Conservation (phyloP, 1,140 invertebrate species). For the Drosophila mayri region DNA sequence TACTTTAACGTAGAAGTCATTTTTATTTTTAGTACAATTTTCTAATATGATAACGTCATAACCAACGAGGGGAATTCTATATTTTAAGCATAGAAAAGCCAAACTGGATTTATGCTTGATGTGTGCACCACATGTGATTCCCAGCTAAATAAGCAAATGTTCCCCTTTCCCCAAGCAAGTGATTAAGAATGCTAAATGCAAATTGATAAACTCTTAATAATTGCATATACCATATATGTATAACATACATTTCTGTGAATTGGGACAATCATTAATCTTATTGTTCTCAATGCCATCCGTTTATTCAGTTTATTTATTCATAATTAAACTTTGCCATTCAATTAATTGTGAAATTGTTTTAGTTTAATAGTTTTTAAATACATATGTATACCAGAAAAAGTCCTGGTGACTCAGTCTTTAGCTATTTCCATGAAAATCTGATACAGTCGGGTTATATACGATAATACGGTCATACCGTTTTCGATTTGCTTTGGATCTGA, state of each 20-base stretch:
- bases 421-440: conserved; percentile 1
- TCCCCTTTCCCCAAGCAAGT: neutral
- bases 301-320: conserved; percentile 16
- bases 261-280: conserved; percentile 22
- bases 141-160: neutral
- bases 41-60: neutral
- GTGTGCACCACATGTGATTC: conserved; percentile 1
- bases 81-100: conserved; percentile 2
- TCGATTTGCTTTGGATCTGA: conserved; percentile 20
- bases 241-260: conserved; percentile 30
- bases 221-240: neutral
- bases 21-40: neutral
- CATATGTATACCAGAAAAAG: neutral
- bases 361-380: no score
- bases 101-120: conserved; percentile 7
- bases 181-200: conserved; percentile 10
- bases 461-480: conserved; percentile 18
- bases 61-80: neutral
- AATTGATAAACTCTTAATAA: conserved; percentile 13
- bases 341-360: neutral
- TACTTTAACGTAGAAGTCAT: neutral
- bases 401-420: conserved; percentile 14
- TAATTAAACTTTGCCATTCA: conserved; percentile 9
- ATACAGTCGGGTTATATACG: conserved; percentile 1
- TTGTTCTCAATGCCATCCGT: conserved; percentile 19